These are phyloP conservation scores for Biston betularia DNA, from an alignment of 2,888 invertebrate genomes.

Conservation along the genomic window DNA sequence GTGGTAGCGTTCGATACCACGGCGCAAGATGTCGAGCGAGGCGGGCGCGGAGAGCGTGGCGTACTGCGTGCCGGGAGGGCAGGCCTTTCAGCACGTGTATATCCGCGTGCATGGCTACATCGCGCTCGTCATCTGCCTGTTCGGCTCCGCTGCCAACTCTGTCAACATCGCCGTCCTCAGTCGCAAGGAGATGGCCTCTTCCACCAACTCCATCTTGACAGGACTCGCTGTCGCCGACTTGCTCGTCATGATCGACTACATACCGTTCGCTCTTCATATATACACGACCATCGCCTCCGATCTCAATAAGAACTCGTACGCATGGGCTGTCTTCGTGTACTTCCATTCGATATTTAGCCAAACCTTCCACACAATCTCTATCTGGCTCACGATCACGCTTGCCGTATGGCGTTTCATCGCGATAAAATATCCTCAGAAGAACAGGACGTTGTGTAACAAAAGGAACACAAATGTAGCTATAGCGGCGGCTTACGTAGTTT, in stretches of 20 bases:
- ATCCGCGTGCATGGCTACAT: conserved; percentile 93
- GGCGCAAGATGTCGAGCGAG: conserved; percentile 51
- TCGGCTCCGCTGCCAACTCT: conserved; percentile 95
- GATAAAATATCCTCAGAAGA: conserved; percentile 94
- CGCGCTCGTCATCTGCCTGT: conserved; percentile 93
- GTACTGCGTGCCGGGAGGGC: conserved; percentile 85
- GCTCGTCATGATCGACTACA: conserved; percentile 96
- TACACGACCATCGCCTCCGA: conserved; percentile 87
- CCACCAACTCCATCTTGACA: conserved; percentile 97
- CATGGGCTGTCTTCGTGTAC: conserved; percentile 93
- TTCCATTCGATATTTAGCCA: conserved; percentile 97
- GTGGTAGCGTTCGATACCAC: conserved; percentile 5
- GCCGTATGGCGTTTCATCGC: conserved; percentile 97
- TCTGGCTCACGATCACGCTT: conserved; percentile 96
- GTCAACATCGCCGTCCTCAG: conserved; percentile 96
- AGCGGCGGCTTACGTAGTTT: conserved; percentile 91
- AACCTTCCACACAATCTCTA: conserved; percentile 95
- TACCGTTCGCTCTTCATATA: conserved; percentile 94
- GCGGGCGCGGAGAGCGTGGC: conserved; percentile 56
- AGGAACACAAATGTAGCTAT: conserved; percentile 92
- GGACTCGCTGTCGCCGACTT: conserved; percentile 96
- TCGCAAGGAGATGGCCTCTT: conserved; percentile 95
- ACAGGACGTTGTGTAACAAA: conserved; percentile 93
- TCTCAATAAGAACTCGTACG: conserved; percentile 85
- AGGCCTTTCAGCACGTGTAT: conserved; percentile 88